phyloP scores from a whole-genome alignment of 2,888 invertebrate species.

The Philonicus albiceps region DNA sequence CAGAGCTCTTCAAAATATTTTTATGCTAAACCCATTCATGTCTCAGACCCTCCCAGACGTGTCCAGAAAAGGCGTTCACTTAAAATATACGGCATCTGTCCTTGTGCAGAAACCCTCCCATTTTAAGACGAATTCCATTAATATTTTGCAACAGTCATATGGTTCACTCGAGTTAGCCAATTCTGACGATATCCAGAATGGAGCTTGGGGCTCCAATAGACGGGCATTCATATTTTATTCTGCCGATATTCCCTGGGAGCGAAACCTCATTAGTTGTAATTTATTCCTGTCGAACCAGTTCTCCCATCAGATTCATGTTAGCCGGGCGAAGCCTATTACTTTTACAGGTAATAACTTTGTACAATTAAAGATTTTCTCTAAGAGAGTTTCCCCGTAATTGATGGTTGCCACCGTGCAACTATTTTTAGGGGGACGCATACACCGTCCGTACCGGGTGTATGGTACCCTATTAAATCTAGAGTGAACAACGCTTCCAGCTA shows the following conservation, averaged over 20 bases:
- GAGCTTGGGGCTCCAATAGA: background rate
- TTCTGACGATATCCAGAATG: background rate
- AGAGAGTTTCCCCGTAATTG: background rate
- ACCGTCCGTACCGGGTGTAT: background rate
- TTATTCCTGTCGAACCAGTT: conserved; percentile 16
- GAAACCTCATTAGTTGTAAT: conserved; percentile 17
- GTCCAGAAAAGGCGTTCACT: background rate
- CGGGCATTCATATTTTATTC: background rate
- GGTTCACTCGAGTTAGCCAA: background rate
- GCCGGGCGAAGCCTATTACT: background rate
- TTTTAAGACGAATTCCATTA: background rate
- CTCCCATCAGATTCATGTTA: background rate
- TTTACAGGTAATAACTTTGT: conserved; percentile 11
- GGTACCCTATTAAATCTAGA: conserved; percentile 1
- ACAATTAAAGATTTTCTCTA: conserved; percentile 24
- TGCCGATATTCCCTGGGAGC: background rate
- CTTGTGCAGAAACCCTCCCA: background rate
- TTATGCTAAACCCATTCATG: background rate
- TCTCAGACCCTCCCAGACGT: background rate
- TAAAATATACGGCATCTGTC: background rate
- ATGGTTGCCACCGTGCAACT: background rate
- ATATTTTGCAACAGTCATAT: background rate
- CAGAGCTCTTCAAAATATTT: background rate
- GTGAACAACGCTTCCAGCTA: background rate
- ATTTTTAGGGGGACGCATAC: conserved; percentile 12